Evolutionary conservation across 2,888 invertebrate species (phyloP).

Genomic region (Tetranychus truncatus): DNA sequence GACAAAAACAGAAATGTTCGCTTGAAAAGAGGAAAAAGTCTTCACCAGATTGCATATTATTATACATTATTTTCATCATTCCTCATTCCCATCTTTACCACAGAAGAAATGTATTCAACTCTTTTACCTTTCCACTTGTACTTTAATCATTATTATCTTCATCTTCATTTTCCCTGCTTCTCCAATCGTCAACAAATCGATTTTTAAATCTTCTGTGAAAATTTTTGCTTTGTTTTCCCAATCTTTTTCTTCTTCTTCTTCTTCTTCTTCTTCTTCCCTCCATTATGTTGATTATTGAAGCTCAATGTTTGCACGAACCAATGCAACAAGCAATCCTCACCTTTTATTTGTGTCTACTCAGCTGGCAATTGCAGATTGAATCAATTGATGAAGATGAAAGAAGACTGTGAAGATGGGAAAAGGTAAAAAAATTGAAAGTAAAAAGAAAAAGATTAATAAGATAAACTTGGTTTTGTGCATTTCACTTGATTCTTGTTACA

Average conservation of each 20-base stretch:
- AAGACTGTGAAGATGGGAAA: too few relatives aligned
- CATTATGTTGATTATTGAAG: neutral
- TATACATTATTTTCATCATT: neutral
- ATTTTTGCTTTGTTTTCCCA: neutral
- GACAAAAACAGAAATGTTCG: neutral
- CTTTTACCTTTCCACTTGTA: neutral
- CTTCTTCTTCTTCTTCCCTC: neutral
- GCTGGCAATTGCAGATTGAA: neutral
- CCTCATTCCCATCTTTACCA: neutral
- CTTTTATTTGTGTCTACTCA: neutral
- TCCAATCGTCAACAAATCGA: neutral
- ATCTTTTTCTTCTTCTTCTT: too few relatives aligned
- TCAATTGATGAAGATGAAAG: neutral
- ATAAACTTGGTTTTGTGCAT: neutral
- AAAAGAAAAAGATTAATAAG: neutral
- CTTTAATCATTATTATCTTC: neutral
- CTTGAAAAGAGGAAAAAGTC: neutral
- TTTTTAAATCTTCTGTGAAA: neutral
- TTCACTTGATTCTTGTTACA: neutral
- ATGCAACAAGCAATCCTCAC: neutral
- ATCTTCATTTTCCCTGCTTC: neutral
- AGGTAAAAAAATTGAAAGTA: too few relatives aligned
- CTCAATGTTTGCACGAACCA: neutral
- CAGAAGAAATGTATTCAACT: neutral
- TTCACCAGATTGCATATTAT: neutral